A percentile compares a stretch with the other conserved stretches of the same genome.
Conservation (phyloP, 2,113 vertebrate genomes). For the Zingel zingel region DNA sequence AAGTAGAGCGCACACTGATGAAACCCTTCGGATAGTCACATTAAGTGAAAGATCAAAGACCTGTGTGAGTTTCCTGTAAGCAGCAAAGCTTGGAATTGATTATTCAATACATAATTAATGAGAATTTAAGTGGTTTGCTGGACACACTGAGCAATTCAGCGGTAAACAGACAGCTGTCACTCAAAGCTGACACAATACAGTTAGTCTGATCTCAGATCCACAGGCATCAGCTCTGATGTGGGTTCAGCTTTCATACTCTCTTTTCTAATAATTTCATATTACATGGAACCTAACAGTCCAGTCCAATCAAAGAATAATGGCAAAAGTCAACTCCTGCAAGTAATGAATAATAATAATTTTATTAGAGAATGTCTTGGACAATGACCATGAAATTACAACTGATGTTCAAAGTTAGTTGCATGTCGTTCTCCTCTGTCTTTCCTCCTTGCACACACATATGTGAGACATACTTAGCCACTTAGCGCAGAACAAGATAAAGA, state of each 20-base stretch:
- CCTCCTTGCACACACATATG: background rate
- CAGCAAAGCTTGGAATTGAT: constrained; percentile 50
- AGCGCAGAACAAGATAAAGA: background rate
- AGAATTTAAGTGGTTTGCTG: constrained; percentile 51
- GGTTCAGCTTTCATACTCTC: background rate
- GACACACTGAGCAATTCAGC: constrained; percentile 15
- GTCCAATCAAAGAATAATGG: background rate
- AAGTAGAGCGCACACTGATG: background rate
- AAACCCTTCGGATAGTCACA: background rate
- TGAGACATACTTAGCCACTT: background rate
- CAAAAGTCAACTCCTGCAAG: background rate
- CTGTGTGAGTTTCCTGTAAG: constrained; percentile 57
- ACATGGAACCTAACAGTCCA: no score
- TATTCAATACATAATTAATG: constrained; percentile 72
- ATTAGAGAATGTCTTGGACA: background rate
- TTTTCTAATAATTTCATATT: background rate
- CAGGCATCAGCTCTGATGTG: background rate
- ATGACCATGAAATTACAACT: no score
- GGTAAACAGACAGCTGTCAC: constrained; percentile 42
- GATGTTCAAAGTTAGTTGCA: no score
- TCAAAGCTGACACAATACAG: constrained; percentile 25
- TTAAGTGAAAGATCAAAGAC: constrained; percentile 43
- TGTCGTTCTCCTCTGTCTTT: no score
- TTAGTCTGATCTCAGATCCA: background rate
- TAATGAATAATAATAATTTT: background rate